Evolutionary conservation across 1,140 invertebrate genomes (phyloP).

Genomic region (Cyphomyrmex costatus): DNA sequence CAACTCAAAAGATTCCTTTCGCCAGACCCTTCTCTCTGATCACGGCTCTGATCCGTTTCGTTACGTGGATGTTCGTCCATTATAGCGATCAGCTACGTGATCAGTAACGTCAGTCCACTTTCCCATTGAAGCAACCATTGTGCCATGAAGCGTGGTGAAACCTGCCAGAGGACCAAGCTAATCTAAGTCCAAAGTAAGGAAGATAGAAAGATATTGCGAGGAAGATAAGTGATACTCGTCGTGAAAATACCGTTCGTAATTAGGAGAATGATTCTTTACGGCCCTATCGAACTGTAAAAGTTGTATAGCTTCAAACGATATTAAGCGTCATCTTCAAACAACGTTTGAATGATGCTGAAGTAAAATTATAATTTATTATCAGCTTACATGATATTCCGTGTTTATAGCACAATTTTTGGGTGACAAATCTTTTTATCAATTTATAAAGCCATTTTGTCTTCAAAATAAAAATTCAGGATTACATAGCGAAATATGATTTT

Average conservation of each 20-base stretch:
- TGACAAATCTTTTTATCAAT: background rate
- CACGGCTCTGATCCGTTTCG: conserved; percentile 46
- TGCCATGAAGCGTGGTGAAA: conserved; percentile 63
- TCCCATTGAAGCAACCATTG: conserved; percentile 54
- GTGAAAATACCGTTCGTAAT: conserved; percentile 17
- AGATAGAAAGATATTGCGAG: background rate
- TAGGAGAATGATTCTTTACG: conserved; percentile 22
- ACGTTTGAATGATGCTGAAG: background rate
- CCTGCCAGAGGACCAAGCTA: conserved; percentile 51
- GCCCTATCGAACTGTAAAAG: conserved; percentile 16
- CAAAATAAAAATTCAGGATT: background rate
- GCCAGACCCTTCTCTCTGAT: conserved; percentile 47
- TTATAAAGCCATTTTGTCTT: background rate
- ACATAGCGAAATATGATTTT: background rate
- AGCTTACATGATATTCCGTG: background rate
- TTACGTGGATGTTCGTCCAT: conserved; percentile 64
- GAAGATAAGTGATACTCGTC: conserved; percentile 40
- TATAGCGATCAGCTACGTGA: conserved; percentile 44
- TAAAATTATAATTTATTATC: too few species aligned
- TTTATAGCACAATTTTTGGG: background rate
- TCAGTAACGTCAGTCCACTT: conserved; percentile 48
- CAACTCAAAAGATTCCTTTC: conserved; percentile 40
- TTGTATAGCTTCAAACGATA: conserved; percentile 5
- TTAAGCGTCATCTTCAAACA: background rate
- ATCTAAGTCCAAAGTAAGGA: conserved; percentile 46